Evolutionary conservation across 2,797 vertebrate species (phyloP).

Genomic region (Hirundo rustica): DNA sequence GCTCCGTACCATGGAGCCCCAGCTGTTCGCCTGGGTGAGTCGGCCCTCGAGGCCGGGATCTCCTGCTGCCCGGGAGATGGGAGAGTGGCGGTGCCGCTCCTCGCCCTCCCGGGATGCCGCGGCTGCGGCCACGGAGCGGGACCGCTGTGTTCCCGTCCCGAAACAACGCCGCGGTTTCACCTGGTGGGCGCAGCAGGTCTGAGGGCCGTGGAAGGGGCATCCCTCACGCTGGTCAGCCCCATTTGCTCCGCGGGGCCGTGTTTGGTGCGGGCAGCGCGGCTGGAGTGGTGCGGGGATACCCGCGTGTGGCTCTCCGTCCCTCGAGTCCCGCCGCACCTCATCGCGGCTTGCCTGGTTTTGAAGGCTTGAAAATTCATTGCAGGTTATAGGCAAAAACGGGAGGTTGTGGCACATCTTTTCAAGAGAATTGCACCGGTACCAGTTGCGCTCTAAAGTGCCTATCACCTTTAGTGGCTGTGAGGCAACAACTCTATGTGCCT

Average conservation of each 20-base stretch:
- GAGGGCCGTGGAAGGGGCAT: accelerated
- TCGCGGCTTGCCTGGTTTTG: no score
- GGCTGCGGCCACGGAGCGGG: neutral
- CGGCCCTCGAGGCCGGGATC: no score
- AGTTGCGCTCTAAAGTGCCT: accelerated
- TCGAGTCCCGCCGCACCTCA: accelerated
- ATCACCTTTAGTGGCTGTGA: accelerated
- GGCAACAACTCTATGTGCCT: accelerated
- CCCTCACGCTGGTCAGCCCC: no score
- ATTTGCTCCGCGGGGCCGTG: accelerated
- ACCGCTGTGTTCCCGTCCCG: neutral
- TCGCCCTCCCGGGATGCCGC: neutral
- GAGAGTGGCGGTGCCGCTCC: neutral
- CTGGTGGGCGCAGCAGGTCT: accelerated
- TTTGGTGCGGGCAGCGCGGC: neutral
- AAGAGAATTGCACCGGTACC: accelerated
- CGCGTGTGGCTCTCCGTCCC: accelerated
- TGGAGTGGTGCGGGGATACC: accelerated
- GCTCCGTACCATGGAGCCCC: neutral
- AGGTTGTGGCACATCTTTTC: neutral
- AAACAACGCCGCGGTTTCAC: neutral
- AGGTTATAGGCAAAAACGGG: neutral
- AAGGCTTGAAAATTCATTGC: neutral
- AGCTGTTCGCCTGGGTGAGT: conserved; percentile 38
- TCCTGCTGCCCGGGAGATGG: neutral